Conservation (phyloP, 1,140 invertebrate species). For the Amphibalanus amphitrite region DNA sequence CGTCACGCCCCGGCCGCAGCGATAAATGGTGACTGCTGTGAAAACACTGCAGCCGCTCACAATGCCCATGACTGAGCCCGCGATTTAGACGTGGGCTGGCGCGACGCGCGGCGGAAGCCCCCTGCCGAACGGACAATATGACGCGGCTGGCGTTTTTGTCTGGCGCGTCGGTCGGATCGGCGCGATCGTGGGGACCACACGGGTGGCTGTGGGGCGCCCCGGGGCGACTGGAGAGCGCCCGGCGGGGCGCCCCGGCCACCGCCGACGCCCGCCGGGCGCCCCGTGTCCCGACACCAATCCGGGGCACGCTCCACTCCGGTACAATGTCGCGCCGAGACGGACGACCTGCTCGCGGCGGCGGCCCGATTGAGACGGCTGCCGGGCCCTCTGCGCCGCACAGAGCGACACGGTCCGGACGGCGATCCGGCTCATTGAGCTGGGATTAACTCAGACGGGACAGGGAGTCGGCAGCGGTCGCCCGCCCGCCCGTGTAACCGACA, state of each 20-base stretch:
- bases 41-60: not conserved
- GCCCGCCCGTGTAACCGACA: too few relatives aligned
- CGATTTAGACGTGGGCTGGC: not conserved
- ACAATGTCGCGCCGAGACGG: not conserved
- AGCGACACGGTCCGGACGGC: not conserved
- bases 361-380: not conserved
- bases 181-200: not conserved
- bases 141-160: not conserved
- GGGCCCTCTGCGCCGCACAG: too few relatives aligned
- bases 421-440: not conserved
- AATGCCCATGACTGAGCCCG: not conserved
- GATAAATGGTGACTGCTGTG: not conserved
- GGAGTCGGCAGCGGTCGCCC: too few relatives aligned
- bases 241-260: too few relatives aligned
- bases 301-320: too few relatives aligned
- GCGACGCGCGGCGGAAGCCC: not conserved
- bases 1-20: not conserved
- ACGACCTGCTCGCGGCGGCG: not conserved
- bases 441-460: not conserved
- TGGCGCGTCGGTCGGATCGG: not conserved
- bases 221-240: too few relatives aligned
- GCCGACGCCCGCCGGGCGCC: too few relatives aligned
- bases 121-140: not conserved
- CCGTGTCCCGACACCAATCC: too few relatives aligned
- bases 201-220: too few relatives aligned